A percentile compares a stretch with the other conserved stretches of the same genome.
These are phyloP conservation scores for Pristionchus pacificus DNA, from an alignment of 1,140 invertebrate genomes.

Conservation along the genomic window DNA sequence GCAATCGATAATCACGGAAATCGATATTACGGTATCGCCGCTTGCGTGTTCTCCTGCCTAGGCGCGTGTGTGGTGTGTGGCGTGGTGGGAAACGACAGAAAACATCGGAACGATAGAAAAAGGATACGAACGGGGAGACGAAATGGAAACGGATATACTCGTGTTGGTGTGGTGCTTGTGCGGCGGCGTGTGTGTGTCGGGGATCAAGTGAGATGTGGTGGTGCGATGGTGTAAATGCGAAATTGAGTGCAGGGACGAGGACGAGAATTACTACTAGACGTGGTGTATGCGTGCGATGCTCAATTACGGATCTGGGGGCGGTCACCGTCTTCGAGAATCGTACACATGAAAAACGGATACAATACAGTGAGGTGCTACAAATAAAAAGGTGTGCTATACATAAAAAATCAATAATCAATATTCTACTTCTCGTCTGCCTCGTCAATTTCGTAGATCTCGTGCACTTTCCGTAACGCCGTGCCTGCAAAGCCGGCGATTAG, in stretches of 20 bases:
- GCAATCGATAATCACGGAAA: not conserved
- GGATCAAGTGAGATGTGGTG: not conserved
- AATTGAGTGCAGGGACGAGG: not conserved
- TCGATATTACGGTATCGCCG: too few relatives aligned
- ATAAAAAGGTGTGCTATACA: not conserved
- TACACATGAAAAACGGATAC: constrained; percentile 7
- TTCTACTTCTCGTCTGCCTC: constrained; percentile 52
- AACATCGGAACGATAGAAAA: too few relatives aligned
- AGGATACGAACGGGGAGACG: too few relatives aligned
- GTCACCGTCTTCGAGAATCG: not conserved
- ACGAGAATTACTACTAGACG: not conserved
- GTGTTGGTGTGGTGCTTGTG: too few relatives aligned
- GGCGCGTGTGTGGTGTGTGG: too few relatives aligned
- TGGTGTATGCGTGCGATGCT: not conserved
- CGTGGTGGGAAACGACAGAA: not conserved
- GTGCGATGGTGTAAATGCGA: not conserved
- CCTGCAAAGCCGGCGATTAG: too few relatives aligned
- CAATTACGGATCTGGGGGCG: not conserved
- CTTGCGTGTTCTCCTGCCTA: too few relatives aligned
- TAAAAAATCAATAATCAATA: constrained; percentile 6
- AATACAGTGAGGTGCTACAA: constrained; percentile 19
- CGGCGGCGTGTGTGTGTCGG: too few relatives aligned
- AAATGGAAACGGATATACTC: too few relatives aligned
- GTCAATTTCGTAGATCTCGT: constrained; percentile 58
- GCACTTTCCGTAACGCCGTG: constrained; percentile 50